Evolutionary conservation across 2,888 invertebrate species (phyloP), one percentile per base, ranked within the genome.

Genomic region (Clitarchus hookeri): DNA sequence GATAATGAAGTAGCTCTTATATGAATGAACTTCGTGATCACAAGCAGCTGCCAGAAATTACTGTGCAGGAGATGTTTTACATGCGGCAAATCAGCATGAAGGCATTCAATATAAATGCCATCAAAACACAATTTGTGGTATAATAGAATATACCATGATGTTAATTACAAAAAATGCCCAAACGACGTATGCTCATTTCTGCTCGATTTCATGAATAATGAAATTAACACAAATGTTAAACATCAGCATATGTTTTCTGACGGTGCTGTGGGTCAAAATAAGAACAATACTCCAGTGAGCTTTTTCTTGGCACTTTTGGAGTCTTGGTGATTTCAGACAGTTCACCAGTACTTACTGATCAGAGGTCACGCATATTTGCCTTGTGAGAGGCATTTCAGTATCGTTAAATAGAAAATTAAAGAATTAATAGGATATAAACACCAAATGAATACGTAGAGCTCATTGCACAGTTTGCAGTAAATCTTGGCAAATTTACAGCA

Each of bases 111-210:
- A 83, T 83, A 48, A n/a, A 44, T 44, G 53, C 6, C 26, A 19
- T 83, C 26, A n/a, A 48, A 53, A 83, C 6, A 25, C 25, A 44
- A 16, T 1, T 0, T 48, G 83, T 3, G 3, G 16, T 6, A 27
- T 16, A 44, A 4, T 48, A 83, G n/a, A 19, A 0, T 83, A 6
- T 83, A 48, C 53, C n/a, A 83, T 83, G 83, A 83, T 44, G 48
- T 0, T 12, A n/a, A 83, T 53, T 19, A n/a, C 48, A 2, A n/a
- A 83, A 83, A 44, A 48, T 44, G n/a, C 0, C 48, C 83, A 8
- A 83, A 83, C 53, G 44, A 44, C 26, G 23, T 48, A 16, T 83
- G n/a, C 11, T 83, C 48, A 3, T 83, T 83, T 83, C 26, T 83
- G 26, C 48, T 83, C 25, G 36, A 83, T 16, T 83, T 44, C 48